Conservation (phyloP, 2,797 vertebrate species). For the Melanotaenia pygmaea region DNA sequence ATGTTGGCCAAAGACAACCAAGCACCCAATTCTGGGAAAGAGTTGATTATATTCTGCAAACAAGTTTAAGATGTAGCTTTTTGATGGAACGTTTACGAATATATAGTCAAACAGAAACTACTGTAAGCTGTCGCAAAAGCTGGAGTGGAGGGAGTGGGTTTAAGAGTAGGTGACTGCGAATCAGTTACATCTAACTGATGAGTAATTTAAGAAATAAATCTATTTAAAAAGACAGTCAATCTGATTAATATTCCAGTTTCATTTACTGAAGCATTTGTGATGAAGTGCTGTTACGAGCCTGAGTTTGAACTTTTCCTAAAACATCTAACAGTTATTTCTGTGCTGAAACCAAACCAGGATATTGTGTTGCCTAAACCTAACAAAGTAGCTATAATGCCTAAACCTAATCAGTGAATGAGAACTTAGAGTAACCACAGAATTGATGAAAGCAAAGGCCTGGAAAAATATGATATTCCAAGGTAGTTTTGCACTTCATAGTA, state of each 20-base stretch:
- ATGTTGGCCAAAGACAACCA: slow-evolving; percentile 18
- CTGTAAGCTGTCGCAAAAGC: background rate
- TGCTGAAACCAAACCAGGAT: background rate
- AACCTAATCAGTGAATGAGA: background rate
- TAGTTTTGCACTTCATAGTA: background rate
- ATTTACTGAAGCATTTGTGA: background rate
- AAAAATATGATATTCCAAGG: too few relatives aligned
- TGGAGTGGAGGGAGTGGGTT: background rate
- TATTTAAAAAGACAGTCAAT: background rate
- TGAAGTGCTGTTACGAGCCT: background rate
- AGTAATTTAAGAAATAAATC: background rate
- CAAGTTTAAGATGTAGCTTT: slow-evolving; percentile 20
- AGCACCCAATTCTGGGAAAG: slow-evolving; percentile 18
- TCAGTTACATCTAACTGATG: background rate
- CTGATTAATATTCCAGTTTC: background rate
- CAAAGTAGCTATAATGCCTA: too few relatives aligned
- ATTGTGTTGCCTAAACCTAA: background rate
- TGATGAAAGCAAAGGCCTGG: too few relatives aligned
- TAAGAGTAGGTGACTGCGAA: background rate
- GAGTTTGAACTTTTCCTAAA: background rate
- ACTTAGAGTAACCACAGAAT: background rate
- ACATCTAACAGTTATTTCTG: too few relatives aligned
- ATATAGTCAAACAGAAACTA: slow-evolving; percentile 14
- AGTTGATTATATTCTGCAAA: slow-evolving; percentile 29
- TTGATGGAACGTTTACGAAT: background rate